These are phyloP conservation scores for Heterodera schachtii DNA, from an alignment of 1,140 invertebrate species.

Conservation along the genomic window DNA sequence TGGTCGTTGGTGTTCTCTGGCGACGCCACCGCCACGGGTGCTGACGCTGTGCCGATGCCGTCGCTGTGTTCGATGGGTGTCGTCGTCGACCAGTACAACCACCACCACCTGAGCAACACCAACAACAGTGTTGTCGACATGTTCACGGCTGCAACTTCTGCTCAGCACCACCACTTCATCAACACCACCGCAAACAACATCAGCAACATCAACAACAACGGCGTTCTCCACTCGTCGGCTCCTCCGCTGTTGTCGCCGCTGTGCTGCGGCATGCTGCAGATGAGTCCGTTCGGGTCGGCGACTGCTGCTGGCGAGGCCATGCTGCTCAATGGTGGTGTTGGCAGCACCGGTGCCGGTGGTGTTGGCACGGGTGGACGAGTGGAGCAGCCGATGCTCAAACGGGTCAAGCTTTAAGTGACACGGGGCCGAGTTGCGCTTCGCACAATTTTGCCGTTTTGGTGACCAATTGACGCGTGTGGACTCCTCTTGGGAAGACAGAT, in stretches of 20 bases:
- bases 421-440: too few relatives aligned
- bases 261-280: slow-evolving; percentile 17
- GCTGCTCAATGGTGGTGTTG: background rate
- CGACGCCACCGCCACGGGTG: background rate
- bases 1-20: slow-evolving; percentile 1
- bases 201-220: too few relatives aligned
- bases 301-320: background rate
- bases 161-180: background rate
- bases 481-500: slow-evolving; percentile 4
- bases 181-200: too few relatives aligned
- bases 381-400: background rate
- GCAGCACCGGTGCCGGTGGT: too few relatives aligned
- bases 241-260: background rate
- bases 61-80: too few relatives aligned
- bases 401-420: slow-evolving; percentile 2
- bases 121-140: background rate
- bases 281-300: background rate
- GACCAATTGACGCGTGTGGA: background rate
- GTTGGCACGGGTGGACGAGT: too few relatives aligned
- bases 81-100: background rate
- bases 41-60: background rate
- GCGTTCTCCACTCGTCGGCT: background rate
- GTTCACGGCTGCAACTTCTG: background rate
- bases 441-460: background rate
- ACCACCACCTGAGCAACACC: background rate